phyloP scores from a whole-genome alignment of 1,140 invertebrate species.

The Drosophila rufa region DNA sequence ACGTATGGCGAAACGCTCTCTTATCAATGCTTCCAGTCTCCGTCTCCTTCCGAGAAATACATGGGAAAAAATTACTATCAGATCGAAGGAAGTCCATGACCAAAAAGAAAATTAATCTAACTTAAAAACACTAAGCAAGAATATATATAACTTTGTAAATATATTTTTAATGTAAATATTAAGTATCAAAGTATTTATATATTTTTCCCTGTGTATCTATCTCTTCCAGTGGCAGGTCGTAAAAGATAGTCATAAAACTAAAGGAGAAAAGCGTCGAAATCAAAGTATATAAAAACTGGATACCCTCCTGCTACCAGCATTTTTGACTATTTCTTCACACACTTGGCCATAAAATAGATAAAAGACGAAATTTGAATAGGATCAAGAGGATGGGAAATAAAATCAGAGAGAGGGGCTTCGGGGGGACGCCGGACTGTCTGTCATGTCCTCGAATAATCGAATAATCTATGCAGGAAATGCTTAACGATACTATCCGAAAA shows the following conservation, averaged over 20 bases:
- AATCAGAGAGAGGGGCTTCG: not conserved
- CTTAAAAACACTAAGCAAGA: too few relatives aligned
- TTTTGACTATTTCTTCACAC: constrained; percentile 62
- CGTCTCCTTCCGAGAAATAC: not conserved
- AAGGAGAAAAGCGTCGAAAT: constrained; percentile 66
- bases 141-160: too few relatives aligned
- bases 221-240: constrained; percentile 55
- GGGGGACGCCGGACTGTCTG: constrained; percentile 66
- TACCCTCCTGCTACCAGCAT: constrained; percentile 36
- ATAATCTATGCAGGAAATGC: constrained; percentile 68
- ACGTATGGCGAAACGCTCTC: constrained; percentile 53
- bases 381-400: constrained; percentile 6
- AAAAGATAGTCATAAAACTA: constrained; percentile 78
- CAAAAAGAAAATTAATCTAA: not conserved
- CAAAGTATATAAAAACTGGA: constrained; percentile 76
- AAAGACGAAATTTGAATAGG: constrained; percentile 77
- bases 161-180: too few relatives aligned
- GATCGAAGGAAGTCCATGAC: not conserved
- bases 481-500: constrained; percentile 64
- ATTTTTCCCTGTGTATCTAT: constrained; percentile 38
- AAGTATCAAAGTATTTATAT: not conserved
- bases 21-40: constrained; percentile 48
- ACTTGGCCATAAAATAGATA: constrained; percentile 78
- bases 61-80: not conserved
- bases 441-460: constrained; percentile 37